Conservation (phyloP, 2,113 vertebrate genomes). For the Lota lota region DNA sequence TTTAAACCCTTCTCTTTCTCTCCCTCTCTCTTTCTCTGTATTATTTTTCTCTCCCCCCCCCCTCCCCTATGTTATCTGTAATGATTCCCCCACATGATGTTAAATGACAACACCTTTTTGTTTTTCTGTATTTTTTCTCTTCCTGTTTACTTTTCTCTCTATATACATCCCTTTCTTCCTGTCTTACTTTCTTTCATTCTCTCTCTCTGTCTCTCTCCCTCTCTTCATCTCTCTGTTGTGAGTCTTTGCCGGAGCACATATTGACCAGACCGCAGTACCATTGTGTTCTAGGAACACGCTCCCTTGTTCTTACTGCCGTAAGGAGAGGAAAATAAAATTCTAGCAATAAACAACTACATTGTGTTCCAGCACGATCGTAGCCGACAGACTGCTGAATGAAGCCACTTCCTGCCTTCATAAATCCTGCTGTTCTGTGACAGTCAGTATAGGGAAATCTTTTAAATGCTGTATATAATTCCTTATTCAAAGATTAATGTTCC, state of each 20-base stretch:
- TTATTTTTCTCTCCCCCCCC: too few species aligned
- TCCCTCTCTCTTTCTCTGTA: not conserved
- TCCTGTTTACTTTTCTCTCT: not conserved
- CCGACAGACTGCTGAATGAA: not conserved
- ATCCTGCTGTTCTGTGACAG: not conserved
- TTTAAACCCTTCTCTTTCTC: not conserved
- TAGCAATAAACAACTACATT: conserved; percentile 12
- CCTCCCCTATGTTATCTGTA: too few species aligned
- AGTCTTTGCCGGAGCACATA: conserved; percentile 15
- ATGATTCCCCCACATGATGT: too few species aligned
- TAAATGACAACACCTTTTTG: too few species aligned
- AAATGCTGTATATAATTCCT: too few species aligned
- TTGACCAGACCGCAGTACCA: conserved; percentile 16
- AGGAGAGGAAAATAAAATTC: conserved; percentile 15
- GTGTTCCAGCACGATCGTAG: not conserved
- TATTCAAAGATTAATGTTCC: too few species aligned
- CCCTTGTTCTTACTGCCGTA: conserved; percentile 5
- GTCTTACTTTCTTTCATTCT: not conserved
- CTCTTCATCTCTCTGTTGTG: not conserved
- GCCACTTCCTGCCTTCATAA: not conserved
- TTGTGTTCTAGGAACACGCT: conserved; percentile 21
- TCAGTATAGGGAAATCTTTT: not conserved
- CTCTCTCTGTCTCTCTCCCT: not conserved
- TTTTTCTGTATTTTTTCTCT: not conserved
- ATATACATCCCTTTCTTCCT: not conserved